A percentile compares a stretch with the other conserved stretches of the same genome.
phyloP scores from a whole-genome alignment of 2,113 vertebrate species.

The Macrotus californicus region DNA sequence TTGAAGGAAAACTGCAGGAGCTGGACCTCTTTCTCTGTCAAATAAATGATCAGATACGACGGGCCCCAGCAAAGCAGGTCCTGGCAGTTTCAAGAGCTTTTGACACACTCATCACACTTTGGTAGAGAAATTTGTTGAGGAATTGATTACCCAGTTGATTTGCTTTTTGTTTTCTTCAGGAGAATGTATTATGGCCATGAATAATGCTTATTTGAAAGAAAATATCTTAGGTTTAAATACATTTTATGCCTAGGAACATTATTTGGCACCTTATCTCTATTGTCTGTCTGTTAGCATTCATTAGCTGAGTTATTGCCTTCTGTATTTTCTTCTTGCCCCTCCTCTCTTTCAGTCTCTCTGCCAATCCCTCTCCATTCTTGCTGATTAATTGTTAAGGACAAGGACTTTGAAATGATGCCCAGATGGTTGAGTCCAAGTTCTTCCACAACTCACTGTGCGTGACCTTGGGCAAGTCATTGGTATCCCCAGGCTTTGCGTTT shows the following conservation, averaged over 20 bases:
- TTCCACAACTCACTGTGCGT: neutral
- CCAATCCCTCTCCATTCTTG: neutral
- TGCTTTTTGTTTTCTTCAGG: constrained; percentile 33
- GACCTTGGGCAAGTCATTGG: neutral
- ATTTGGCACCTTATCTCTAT: neutral
- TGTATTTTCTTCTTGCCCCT: neutral
- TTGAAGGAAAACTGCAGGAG: constrained; percentile 68
- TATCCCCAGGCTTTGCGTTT: neutral
- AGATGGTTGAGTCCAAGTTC: neutral
- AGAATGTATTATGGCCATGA: constrained; percentile 28
- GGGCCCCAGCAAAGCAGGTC: constrained; percentile 39
- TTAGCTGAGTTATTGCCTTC: neutral
- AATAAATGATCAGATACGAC: constrained; percentile 63
- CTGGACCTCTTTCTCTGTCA: constrained; percentile 58
- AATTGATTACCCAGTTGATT: constrained; percentile 53
- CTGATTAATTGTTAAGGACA: neutral
- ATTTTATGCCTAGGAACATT: neutral
- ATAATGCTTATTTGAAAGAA: constrained; percentile 39
- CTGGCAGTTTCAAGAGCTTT: constrained; percentile 35
- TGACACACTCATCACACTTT: neutral
- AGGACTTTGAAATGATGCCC: neutral
- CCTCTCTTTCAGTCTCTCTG: neutral
- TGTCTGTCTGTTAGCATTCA: neutral
- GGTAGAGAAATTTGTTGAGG: constrained; percentile 34
- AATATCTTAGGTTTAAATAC: neutral